Evolutionary conservation across 2,113 vertebrate genomes (phyloP).

Genomic region (Macaca mulatta): DNA sequence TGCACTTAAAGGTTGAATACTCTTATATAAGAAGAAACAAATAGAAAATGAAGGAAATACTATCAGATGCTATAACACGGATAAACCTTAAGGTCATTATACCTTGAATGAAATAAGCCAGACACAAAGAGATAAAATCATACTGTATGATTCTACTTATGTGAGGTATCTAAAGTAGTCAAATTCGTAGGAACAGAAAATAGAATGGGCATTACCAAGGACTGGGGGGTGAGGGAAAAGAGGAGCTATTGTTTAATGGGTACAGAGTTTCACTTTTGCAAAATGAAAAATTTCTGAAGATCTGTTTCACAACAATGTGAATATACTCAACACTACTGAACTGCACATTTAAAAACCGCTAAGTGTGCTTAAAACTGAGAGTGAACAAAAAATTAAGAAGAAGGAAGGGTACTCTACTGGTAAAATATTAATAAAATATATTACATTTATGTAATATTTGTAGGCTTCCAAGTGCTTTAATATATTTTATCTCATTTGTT

Average conservation of each 20-base stretch:
- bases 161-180: not conserved
- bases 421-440: not conserved
- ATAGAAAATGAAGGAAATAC: not conserved
- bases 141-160: not conserved
- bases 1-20: not conserved
- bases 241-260: not conserved
- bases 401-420: not conserved
- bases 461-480: not conserved
- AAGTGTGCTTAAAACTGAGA: slow-evolving; percentile 27
- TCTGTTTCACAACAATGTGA: not conserved
- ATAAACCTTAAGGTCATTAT: not conserved
- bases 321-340: not conserved
- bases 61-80: not conserved
- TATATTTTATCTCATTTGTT: not conserved
- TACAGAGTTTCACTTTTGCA: not conserved
- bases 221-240: no score
- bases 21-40: not conserved
- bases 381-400: not conserved
- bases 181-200: not conserved
- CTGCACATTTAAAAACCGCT: not conserved
- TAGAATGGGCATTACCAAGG: not conserved
- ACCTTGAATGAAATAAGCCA: not conserved
- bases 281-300: not conserved
- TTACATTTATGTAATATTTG: not conserved
- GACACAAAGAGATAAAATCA: not conserved